phyloP scores from a whole-genome alignment of 2,113 vertebrate species.

The Excalfactoria chinensis region DNA sequence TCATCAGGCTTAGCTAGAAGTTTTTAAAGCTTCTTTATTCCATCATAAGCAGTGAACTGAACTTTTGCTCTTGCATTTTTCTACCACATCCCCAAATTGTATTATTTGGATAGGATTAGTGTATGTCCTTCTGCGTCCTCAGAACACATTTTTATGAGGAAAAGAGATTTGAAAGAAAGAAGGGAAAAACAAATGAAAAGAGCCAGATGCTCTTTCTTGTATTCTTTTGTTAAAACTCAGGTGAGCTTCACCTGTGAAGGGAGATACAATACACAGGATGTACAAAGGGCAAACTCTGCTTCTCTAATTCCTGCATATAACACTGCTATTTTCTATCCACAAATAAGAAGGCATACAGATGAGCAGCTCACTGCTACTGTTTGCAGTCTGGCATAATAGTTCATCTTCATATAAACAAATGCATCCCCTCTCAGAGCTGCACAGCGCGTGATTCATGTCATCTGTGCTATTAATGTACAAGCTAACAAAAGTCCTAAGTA shows the following conservation, averaged over 20 bases:
- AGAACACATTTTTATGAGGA: neutral
- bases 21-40: conserved; percentile 41
- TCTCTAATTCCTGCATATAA: neutral
- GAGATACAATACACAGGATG: neutral
- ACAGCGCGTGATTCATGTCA: neutral
- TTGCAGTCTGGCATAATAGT: neutral
- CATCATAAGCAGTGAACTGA: conserved; percentile 3
- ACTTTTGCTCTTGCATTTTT: neutral
- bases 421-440: neutral
- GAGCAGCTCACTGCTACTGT: neutral
- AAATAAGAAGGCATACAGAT: neutral
- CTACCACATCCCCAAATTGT: neutral
- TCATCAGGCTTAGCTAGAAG: conserved; percentile 11
- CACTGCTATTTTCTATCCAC: neutral
- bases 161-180: neutral
- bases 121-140: neutral
- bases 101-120: neutral
- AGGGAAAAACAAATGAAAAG: neutral
- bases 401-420: neutral
- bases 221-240: neutral
- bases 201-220: conserved; percentile 1
- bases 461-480: neutral
- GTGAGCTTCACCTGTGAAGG: neutral
- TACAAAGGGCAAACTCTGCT: neutral
- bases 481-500: neutral